Evolutionary conservation across 2,888 invertebrate species (phyloP).

Genomic region (Dioctria linearis): DNA sequence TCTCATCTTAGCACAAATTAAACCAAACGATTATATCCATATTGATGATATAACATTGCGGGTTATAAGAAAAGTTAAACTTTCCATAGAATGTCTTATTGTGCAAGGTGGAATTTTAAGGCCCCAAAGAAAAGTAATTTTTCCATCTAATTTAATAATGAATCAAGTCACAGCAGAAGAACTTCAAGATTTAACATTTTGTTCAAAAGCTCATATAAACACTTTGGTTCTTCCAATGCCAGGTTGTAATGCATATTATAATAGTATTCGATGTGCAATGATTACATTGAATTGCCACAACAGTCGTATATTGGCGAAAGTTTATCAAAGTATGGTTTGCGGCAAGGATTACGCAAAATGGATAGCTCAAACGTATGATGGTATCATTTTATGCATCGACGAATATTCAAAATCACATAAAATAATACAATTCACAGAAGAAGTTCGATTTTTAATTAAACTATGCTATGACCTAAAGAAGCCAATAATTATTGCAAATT

Average conservation of each 20-base stretch:
- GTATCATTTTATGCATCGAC: neutral
- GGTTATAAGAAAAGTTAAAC: conserved; percentile 1
- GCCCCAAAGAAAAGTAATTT: neutral
- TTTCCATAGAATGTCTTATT: conserved; percentile 15
- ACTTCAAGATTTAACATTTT: conserved; percentile 67
- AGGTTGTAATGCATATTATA: conserved; percentile 57
- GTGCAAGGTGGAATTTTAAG: neutral
- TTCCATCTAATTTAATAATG: neutral
- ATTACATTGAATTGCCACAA: neutral
- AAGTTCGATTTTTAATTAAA: conserved; percentile 31
- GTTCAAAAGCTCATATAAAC: conserved; percentile 64
- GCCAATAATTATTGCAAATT: conserved; percentile 8
- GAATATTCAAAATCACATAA: neutral
- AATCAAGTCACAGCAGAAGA: conserved; percentile 65
- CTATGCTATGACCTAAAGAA: conserved; percentile 19
- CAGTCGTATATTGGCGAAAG: neutral
- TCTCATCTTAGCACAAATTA: neutral
- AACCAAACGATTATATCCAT: conserved; percentile 20
- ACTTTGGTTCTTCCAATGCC: conserved; percentile 63
- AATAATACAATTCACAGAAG: conserved; percentile 5
- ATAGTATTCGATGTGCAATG: conserved; percentile 10
- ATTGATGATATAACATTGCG: conserved; percentile 24
- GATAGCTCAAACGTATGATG: conserved; percentile 40
- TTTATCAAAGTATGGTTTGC: neutral
- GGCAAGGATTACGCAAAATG: conserved; percentile 13